phyloP scores from a whole-genome alignment of 2,797 vertebrate species.

The Discoglossus pictus region DNA sequence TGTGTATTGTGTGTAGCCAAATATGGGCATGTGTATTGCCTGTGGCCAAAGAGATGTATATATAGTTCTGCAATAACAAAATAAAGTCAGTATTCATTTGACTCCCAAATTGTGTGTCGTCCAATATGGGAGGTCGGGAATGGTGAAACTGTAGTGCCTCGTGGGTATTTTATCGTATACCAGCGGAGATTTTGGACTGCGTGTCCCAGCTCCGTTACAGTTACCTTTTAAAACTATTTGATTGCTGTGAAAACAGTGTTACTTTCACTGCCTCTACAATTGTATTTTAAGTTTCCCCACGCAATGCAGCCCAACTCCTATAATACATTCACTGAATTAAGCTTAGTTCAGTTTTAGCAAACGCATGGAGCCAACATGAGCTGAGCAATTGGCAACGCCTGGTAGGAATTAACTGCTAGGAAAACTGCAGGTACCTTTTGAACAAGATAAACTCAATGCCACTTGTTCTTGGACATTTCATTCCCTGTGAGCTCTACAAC shows the following conservation, averaged over 20 bases:
- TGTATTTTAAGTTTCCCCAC: slow-evolving; percentile 11
- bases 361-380: slow-evolving; percentile 14
- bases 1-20: too few species aligned
- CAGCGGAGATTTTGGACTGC: too few species aligned
- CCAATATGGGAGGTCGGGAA: too few species aligned
- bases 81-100: too few species aligned
- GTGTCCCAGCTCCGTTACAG: too few species aligned
- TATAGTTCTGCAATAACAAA: too few species aligned
- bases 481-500: slow-evolving; percentile 3
- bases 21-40: too few species aligned
- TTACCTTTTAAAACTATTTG: background rate
- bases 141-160: too few species aligned
- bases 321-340: slow-evolving; percentile 23
- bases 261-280: slow-evolving; percentile 14
- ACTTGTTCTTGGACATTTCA: slow-evolving; percentile 15
- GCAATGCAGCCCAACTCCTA: slow-evolving; percentile 2
- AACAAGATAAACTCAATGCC: slow-evolving; percentile 8
- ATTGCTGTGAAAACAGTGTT: slow-evolving; percentile 1
- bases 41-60: too few species aligned
- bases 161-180: too few species aligned
- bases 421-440: background rate
- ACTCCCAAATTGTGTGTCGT: too few species aligned
- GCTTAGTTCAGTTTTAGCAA: slow-evolving; percentile 15
- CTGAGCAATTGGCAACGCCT: slow-evolving; percentile 18
- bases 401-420: slow-evolving; percentile 19